phyloP scores from a whole-genome alignment of 2,888 invertebrate genomes.

The Dryocosmus kuriphilus region DNA sequence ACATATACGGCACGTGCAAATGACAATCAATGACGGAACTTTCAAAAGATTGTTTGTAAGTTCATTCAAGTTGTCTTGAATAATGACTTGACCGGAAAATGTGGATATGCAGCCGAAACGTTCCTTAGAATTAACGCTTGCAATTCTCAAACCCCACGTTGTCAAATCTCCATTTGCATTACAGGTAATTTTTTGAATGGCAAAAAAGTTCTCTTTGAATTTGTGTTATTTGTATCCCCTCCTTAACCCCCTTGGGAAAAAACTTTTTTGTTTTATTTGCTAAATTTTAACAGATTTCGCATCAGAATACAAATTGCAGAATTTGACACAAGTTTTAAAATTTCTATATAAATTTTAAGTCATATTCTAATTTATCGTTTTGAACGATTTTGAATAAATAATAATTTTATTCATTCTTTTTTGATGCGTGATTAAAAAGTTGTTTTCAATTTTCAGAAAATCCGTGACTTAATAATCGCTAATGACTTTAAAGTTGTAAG shows the following conservation, averaged over 20 bases:
- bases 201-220: background rate
- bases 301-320: too few species aligned
- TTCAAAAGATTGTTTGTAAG: background rate
- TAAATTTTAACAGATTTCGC: too few species aligned
- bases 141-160: conserved; percentile 92
- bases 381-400: too few species aligned
- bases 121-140: conserved; percentile 85
- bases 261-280: too few species aligned
- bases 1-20: background rate
- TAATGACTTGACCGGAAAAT: conserved; percentile 7
- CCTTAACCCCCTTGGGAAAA: too few species aligned
- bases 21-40: background rate
- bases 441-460: conserved; percentile 77
- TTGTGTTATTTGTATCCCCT: background rate
- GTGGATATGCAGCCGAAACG: conserved; percentile 60
- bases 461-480: conserved; percentile 83
- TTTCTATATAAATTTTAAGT: too few species aligned
- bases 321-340: too few species aligned
- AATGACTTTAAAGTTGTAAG: conserved; percentile 87
- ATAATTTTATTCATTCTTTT: conserved; percentile 2
- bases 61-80: background rate
- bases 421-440: background rate
- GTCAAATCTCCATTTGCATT: conserved; percentile 87
- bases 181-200: conserved; percentile 73
- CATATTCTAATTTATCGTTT: too few species aligned